Percentiles rank a stretch among this genome's conserved stretches.
These are phyloP conservation scores for Megalopta genalis DNA, from an alignment of 1,140 invertebrate genomes.

Conservation along the genomic window DNA sequence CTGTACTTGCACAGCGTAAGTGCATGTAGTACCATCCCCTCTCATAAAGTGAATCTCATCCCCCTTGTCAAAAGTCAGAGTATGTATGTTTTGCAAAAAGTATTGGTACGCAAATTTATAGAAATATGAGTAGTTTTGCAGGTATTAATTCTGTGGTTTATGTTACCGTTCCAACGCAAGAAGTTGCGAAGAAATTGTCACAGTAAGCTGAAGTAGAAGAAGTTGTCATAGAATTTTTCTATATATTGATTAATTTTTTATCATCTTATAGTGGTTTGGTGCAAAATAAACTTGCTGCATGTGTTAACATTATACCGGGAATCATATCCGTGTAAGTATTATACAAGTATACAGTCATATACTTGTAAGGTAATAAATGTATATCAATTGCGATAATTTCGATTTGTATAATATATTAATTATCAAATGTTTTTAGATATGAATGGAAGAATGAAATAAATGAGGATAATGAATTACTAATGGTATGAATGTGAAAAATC, in stretches of 20 bases:
- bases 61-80: too few relatives aligned
- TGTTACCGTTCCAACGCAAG: conserved; percentile 90
- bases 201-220: too few relatives aligned
- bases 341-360: neutral
- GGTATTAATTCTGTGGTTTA: conserved; percentile 89
- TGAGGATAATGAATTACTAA: conserved; percentile 88
- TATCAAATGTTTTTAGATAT: conserved; percentile 79
- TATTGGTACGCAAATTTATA: conserved; percentile 56
- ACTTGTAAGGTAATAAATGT: too few relatives aligned
- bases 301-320: conserved; percentile 95
- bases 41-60: too few relatives aligned
- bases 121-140: conserved; percentile 70
- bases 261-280: conserved; percentile 85
- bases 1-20: too few relatives aligned
- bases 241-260: neutral
- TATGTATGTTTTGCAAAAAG: conserved; percentile 63
- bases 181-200: conserved; percentile 89
- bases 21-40: too few relatives aligned
- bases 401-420: conserved; percentile 67
- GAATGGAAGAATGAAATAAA: conserved; percentile 94
- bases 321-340: conserved; percentile 89
- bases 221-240: neutral
- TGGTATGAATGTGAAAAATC: conserved; percentile 78
- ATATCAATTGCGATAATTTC: conserved; percentile 86
- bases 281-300: conserved; percentile 91